These are phyloP conservation scores for Hemicordylus capensis DNA, from an alignment of 2,113 vertebrate species.

Conservation along the genomic window DNA sequence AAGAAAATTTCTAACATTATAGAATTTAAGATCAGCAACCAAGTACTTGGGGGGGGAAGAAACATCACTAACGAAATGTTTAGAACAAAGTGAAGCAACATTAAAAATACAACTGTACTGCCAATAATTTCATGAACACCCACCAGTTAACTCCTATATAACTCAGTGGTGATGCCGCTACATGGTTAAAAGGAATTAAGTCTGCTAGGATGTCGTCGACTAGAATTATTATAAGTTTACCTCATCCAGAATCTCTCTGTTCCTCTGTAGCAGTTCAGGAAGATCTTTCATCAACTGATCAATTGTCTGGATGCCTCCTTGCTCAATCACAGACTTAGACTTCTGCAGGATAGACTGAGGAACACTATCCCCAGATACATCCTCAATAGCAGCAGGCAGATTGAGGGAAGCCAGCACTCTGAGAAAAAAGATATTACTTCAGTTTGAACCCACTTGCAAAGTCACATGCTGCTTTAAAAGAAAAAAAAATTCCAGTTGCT, in stretches of 20 bases:
- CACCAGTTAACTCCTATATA: not conserved
- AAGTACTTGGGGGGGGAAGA: too few relatives aligned
- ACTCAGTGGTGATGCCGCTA: not conserved
- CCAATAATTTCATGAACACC: not conserved
- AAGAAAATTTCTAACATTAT: slow-evolving; percentile 5
- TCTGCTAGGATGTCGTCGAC: not conserved
- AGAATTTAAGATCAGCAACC: not conserved
- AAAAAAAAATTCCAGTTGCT: not conserved
- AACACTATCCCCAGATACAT: slow-evolving; percentile 93
- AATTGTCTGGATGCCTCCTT: slow-evolving; percentile 93
- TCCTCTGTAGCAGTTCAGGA: slow-evolving; percentile 93
- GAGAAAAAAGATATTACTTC: slow-evolving; percentile 26
- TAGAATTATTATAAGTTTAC: slow-evolving; percentile 64
- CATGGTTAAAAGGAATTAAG: not conserved
- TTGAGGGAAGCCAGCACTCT: slow-evolving; percentile 97
- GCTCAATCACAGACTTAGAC: slow-evolving; percentile 86
- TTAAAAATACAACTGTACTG: not conserved
- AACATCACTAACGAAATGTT: too few relatives aligned
- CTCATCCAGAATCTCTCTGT: slow-evolving; percentile 96
- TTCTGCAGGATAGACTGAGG: slow-evolving; percentile 96
- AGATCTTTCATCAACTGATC: slow-evolving; percentile 95
- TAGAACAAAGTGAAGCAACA: not conserved
- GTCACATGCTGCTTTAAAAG: not conserved
- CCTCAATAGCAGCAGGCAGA: slow-evolving; percentile 96
- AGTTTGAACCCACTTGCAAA: not conserved